Percentiles rank a stretch among this genome's conserved stretches.
Evolutionary conservation across 92 coral and sea anemone genomes (phyloP).

Genomic region (Paragorgia papillata): DNA sequence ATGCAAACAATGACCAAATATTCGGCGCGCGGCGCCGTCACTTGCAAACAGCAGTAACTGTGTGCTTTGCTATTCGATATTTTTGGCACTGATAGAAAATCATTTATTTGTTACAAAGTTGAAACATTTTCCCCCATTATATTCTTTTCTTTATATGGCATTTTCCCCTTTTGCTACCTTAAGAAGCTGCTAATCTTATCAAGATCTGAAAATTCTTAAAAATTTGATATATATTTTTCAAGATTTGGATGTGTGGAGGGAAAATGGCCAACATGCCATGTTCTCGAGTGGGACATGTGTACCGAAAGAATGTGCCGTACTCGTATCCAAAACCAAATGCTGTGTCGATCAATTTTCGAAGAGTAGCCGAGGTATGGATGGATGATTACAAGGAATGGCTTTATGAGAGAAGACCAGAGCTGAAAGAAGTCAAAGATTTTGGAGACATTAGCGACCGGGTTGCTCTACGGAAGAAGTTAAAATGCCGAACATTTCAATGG

Average conservation of each 20-base stretch:
- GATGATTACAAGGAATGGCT: slow-evolving; percentile 98
- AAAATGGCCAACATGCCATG: slow-evolving; percentile 95
- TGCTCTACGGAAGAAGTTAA: slow-evolving; percentile 79
- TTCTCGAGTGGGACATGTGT: slow-evolving; percentile 98
- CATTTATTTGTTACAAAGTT: no score
- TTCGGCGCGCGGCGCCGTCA: no score
- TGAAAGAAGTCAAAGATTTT: slow-evolving; percentile 63
- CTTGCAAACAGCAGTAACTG: no score
- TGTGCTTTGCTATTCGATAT: no score
- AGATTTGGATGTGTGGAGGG: slow-evolving; percentile 99
- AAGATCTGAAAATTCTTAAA: background rate
- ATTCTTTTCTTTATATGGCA: no score
- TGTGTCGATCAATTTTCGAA: slow-evolving; percentile 80
- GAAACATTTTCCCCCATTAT: no score
- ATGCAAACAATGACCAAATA: no score
- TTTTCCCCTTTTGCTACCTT: no score
- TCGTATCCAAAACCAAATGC: slow-evolving; percentile 97
- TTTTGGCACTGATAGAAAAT: no score
- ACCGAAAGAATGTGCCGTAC: slow-evolving; percentile 93
- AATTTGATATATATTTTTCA: background rate
- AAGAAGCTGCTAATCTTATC: no score
- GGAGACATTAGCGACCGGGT: slow-evolving; percentile 92
- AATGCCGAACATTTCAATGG: slow-evolving; percentile 94
- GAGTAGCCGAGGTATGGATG: slow-evolving; percentile 99
- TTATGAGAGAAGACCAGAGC: slow-evolving; percentile 86